phyloP scores from a whole-genome alignment of 2,113 vertebrate genomes.

The Burhinus bistriatus region DNA sequence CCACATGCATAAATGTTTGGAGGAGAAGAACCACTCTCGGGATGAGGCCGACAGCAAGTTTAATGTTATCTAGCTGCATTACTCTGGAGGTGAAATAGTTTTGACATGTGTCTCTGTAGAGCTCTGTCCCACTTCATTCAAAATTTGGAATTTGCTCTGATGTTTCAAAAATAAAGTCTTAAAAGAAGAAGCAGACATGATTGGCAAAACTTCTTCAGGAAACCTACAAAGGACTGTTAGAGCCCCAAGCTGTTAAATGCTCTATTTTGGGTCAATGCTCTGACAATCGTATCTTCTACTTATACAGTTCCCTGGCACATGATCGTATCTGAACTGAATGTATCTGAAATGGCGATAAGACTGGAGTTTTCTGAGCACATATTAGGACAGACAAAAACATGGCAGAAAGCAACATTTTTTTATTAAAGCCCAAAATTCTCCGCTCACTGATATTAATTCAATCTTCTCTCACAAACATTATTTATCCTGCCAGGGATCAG shows the following conservation, averaged over 20 bases:
- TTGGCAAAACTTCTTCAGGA: neutral
- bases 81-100: neutral
- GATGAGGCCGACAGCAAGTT: neutral
- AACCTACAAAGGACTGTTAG: neutral
- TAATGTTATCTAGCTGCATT: neutral
- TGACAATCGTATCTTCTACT: neutral
- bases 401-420: neutral
- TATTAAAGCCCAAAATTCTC: neutral
- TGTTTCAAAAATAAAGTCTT: neutral
- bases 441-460: neutral
- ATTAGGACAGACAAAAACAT: neutral
- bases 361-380: neutral
- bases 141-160: neutral
- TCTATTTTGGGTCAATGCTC: neutral
- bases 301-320: neutral
- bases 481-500: neutral
- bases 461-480: neutral
- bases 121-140: neutral
- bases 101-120: neutral
- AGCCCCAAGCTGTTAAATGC: neutral
- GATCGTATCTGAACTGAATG: neutral
- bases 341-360: neutral
- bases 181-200: neutral
- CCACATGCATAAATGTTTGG: neutral
- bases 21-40: neutral